These are phyloP conservation scores for Aphyosemion australe DNA, from an alignment of 2,113 vertebrate genomes.

Conservation along the genomic window DNA sequence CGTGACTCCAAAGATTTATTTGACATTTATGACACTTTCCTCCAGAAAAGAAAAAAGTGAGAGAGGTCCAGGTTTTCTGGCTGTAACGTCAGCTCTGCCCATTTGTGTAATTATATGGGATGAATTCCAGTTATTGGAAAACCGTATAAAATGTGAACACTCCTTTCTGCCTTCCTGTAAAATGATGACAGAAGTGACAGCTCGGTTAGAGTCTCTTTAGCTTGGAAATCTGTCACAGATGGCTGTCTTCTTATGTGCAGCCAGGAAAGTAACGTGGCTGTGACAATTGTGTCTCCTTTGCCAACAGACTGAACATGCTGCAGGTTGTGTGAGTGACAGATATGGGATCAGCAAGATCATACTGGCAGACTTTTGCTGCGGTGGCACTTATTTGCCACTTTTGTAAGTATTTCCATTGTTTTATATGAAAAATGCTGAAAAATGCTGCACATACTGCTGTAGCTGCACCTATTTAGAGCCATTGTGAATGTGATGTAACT, in stretches of 20 bases:
- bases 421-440: constrained; percentile 6
- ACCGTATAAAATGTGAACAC: constrained; percentile 51
- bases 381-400: constrained; percentile 53
- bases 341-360: constrained; percentile 67
- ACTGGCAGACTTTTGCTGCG: constrained; percentile 55
- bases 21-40: constrained; percentile 69
- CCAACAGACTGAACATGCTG: constrained; percentile 68
- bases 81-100: constrained; percentile 47
- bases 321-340: constrained; percentile 69
- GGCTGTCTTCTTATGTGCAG: constrained; percentile 46
- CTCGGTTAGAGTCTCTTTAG: constrained; percentile 48
- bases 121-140: constrained; percentile 73
- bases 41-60: constrained; percentile 42
- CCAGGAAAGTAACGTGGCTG: constrained; percentile 53
- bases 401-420: constrained; percentile 66
- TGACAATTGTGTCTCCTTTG: constrained; percentile 65
- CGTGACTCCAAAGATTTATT: constrained; percentile 64
- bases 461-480: constrained; percentile 1
- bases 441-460: constrained; percentile 2
- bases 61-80: constrained; percentile 52
- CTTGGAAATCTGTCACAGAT: constrained; percentile 62
- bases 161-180: constrained; percentile 39
- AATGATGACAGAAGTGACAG: constrained; percentile 61
- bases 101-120: constrained; percentile 77
- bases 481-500: not conserved